Conservation (phyloP, 2,888 invertebrate species). For the Lordiphosa fenestrarum region DNA sequence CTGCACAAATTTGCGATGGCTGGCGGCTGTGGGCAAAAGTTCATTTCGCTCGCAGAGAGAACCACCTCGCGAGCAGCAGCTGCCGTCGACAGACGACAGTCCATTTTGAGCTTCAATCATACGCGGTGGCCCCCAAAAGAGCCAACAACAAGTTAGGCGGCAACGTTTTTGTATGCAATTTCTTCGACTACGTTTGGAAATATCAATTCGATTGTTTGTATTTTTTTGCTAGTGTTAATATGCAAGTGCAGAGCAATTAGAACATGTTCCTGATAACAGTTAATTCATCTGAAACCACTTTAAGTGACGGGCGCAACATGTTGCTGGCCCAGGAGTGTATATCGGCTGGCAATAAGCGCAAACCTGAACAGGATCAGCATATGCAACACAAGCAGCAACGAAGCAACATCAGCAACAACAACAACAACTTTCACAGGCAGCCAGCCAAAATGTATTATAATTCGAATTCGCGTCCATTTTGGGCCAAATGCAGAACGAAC, state of each 20-base stretch:
- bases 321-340: constrained; percentile 10
- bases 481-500: constrained; percentile 15
- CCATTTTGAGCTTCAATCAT: constrained; percentile 65
- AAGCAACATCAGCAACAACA: constrained; percentile 17
- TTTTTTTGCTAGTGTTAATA: not conserved
- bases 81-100: constrained; percentile 28
- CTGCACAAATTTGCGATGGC: too few species aligned
- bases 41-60: constrained; percentile 17
- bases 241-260: not conserved
- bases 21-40: constrained; percentile 9
- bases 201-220: not conserved
- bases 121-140: constrained; percentile 29
- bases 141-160: constrained; percentile 46
- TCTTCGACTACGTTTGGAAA: constrained; percentile 30
- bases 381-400: constrained; percentile 42
- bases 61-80: constrained; percentile 4
- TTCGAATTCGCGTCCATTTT: constrained; percentile 29
- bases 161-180: constrained; percentile 30
- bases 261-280: constrained; percentile 1
- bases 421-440: constrained; percentile 14
- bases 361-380: constrained; percentile 47
- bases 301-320: constrained; percentile 26
- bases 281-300: constrained; percentile 2
- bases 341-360: constrained; percentile 33
- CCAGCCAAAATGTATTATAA: constrained; percentile 52